These are phyloP conservation scores for Athalia rosae DNA, from an alignment of 2,888 invertebrate genomes.

Conservation along the genomic window DNA sequence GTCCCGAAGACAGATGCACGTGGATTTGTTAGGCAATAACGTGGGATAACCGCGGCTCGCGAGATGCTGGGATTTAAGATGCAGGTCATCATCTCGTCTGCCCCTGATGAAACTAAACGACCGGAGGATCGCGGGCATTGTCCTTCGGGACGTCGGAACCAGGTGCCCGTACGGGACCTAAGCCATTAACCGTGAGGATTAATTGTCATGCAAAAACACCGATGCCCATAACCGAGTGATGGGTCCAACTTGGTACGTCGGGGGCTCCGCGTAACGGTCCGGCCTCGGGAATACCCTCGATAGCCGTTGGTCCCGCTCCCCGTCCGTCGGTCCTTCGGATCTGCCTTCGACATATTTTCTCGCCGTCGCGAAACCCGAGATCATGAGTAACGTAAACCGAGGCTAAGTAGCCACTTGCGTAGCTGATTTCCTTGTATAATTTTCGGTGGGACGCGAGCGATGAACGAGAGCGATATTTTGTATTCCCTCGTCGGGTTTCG, in stretches of 20 bases:
- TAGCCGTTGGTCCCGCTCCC: slow-evolving; percentile 36
- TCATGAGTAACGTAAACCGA: too few relatives aligned
- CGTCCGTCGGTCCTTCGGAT: neutral
- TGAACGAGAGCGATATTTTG: neutral
- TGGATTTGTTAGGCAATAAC: slow-evolving; percentile 8
- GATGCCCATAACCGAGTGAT: slow-evolving; percentile 60
- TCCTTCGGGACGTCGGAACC: slow-evolving; percentile 64
- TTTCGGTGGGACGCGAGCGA: too few relatives aligned
- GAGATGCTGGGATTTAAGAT: slow-evolving; percentile 57
- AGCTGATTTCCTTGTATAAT: neutral
- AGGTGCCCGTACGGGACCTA: slow-evolving; percentile 65
- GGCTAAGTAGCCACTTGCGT: too few relatives aligned
- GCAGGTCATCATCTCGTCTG: slow-evolving; percentile 56
- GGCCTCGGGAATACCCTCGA: slow-evolving; percentile 9
- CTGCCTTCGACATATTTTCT: neutral
- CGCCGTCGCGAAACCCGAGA: too few relatives aligned
- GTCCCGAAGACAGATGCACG: slow-evolving; percentile 15
- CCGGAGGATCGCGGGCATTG: slow-evolving; percentile 60
- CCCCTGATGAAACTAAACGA: slow-evolving; percentile 57
- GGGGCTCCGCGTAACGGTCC: slow-evolving; percentile 27
- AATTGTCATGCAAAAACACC: slow-evolving; percentile 68
- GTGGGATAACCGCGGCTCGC: slow-evolving; percentile 44
- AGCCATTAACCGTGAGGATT: slow-evolving; percentile 66
- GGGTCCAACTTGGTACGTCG: slow-evolving; percentile 20
- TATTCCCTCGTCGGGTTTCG: neutral